Base-by-base conservation (phyloP, 2,113 vertebrate genomes). In the Nycticorax nycticorax region DNA sequence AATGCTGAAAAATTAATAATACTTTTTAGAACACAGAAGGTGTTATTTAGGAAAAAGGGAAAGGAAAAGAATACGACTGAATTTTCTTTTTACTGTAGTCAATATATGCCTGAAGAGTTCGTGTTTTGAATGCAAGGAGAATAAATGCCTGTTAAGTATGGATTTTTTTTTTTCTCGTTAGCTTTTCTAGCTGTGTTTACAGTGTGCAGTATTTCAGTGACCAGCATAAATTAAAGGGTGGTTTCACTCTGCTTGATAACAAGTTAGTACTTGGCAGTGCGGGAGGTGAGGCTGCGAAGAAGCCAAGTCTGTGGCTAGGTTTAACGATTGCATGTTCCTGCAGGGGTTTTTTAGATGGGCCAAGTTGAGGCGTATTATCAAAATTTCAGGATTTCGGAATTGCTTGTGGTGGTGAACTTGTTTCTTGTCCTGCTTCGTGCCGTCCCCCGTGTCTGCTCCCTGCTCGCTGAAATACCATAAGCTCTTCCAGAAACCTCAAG, bases 231-330 rank as follows among this genome's bases (percentile, higher is more conserved):
- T 80, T 52, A 72, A 57, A 63, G 77, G 16, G 3, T 45, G 69
- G 30, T 67, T 95, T 88, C 56, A 27, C 22, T 72, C 37, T 53
- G 32, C 39, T 67, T 69, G 76, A 8, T 62, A 52, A 3, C 47
- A 14, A 32, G 35, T 59, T 41, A 20, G 18, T 35, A 8, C 35
- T 59, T 62, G 71, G 39, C 62, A 56, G 47, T 14, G 18, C 35
- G 69, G 2, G 33, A 62, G n/a, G 9, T 50, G 47, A 92, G 37
- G 19, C 59, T 93, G 79, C 41, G 33, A 22, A 72, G 27, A 20
- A 2, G 8, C 39, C 0, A 2, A 9, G 11, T 18, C 11, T 62
- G 30, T 0, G 3, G 43, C 4, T 9, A 10, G 26, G 8, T 56
- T 37, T 23, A 55, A 56, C 1, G 8, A 17, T 4, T 14, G 12